phyloP scores from a whole-genome alignment of 2,113 vertebrate genomes.

The Nannospalax galili region DNA sequence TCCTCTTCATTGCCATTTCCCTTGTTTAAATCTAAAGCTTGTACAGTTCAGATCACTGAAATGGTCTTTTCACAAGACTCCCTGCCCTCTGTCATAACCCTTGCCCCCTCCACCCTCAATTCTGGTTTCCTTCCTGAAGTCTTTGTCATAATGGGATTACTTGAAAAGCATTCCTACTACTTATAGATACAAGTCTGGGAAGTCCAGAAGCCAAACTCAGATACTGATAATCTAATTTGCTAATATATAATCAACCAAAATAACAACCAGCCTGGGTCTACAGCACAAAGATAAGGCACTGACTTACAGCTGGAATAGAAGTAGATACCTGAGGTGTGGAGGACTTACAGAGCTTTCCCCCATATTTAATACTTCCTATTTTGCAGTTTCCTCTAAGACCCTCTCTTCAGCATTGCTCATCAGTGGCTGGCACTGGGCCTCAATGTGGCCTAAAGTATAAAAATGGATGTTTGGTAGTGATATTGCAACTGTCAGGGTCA shows the following conservation, averaged over 20 bases:
- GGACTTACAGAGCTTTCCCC: background rate
- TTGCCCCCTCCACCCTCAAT: background rate
- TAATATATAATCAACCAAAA: conserved; percentile 40
- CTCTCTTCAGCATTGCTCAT: background rate
- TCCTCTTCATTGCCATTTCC: background rate
- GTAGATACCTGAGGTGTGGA: background rate
- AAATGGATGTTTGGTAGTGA: background rate
- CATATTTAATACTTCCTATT: background rate
- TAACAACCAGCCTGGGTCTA: background rate
- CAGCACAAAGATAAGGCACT: background rate
- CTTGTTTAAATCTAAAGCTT: background rate
- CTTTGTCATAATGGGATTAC: background rate
- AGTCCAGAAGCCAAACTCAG: conserved; percentile 7
- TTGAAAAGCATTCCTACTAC: background rate
- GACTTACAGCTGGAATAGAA: background rate
- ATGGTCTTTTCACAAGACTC: background rate
- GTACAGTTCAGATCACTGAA: background rate
- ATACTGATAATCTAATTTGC: background rate
- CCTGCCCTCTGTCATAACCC: too few species aligned
- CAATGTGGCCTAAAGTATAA: background rate
- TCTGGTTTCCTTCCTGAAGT: background rate
- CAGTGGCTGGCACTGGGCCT: background rate
- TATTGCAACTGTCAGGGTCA: too few species aligned
- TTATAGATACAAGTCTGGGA: background rate
- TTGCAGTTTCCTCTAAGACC: background rate